Conservation (phyloP, 2,797 vertebrate species). For the Danionella dracula region DNA sequence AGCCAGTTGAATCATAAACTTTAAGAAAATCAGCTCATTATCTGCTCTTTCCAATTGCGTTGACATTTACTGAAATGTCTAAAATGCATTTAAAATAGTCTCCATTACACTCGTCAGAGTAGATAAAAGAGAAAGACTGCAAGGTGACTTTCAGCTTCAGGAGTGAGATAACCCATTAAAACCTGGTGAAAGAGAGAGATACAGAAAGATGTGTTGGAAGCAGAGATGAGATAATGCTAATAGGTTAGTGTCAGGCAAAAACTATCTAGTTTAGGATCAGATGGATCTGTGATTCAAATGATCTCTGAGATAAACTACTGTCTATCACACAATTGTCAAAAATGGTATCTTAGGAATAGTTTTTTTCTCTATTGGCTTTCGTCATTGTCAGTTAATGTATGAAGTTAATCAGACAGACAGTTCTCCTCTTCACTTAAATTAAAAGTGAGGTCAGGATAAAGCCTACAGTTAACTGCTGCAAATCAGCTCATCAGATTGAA, state of each 20-base stretch:
- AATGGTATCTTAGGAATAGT: slow-evolving; percentile 7
- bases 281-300: slow-evolving; percentile 5
- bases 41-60: slow-evolving; percentile 6
- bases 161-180: slow-evolving; percentile 37
- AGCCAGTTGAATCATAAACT: not conserved
- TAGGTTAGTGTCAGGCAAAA: slow-evolving; percentile 26
- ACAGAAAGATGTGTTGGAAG: not conserved
- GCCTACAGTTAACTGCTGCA: slow-evolving; percentile 4
- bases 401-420: slow-evolving; percentile 18
- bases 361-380: slow-evolving; percentile 28
- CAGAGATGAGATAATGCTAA: slow-evolving; percentile 29
- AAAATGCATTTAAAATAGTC: slow-evolving; percentile 31
- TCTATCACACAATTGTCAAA: slow-evolving; percentile 23
- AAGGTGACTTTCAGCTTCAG: slow-evolving; percentile 42
- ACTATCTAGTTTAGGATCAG: slow-evolving; percentile 4
- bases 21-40: not conserved
- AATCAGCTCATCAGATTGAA: slow-evolving; percentile 17
- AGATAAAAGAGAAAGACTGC: slow-evolving; percentile 24
- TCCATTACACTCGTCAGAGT: slow-evolving; percentile 22
- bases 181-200: slow-evolving; percentile 5
- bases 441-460: slow-evolving; percentile 16
- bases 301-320: not conserved
- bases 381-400: slow-evolving; percentile 27
- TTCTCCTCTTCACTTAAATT: not conserved
- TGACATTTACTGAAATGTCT: slow-evolving; percentile 33